Evolutionary conservation across 2,797 vertebrate genomes (phyloP).

Genomic region (Aotus griseimembra): DNA sequence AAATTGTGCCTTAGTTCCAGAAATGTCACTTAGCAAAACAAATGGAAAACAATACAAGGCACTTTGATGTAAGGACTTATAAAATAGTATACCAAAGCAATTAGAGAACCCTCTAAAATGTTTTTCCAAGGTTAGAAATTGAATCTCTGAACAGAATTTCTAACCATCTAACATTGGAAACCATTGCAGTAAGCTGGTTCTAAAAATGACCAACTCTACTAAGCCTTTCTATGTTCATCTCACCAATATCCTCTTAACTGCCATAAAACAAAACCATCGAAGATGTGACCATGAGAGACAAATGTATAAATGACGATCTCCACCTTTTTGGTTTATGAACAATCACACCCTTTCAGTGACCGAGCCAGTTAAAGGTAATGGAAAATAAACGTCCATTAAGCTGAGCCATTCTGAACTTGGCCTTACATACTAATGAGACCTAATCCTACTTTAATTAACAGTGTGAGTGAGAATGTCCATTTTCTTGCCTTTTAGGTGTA

Average conservation of each 20-base stretch:
- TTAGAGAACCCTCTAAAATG: background rate
- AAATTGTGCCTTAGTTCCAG: constrained; percentile 10
- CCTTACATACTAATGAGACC: background rate
- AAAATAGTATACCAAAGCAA: constrained; percentile 60
- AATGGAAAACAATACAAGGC: constrained; percentile 39
- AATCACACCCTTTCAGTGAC: background rate
- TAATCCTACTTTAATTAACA: background rate
- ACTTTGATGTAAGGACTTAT: constrained; percentile 43
- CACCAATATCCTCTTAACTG: background rate
- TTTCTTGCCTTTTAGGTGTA: background rate
- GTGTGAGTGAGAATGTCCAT: background rate
- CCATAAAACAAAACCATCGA: background rate
- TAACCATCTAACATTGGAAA: constrained; percentile 23
- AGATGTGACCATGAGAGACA: background rate
- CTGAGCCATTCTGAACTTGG: background rate
- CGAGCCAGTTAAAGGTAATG: background rate
- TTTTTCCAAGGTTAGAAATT: constrained; percentile 40
- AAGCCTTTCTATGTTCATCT: constrained; percentile 2
- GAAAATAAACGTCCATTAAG: background rate
- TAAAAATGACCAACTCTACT: background rate
- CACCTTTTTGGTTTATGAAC: background rate
- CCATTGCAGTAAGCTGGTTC: background rate
- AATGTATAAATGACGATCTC: background rate
- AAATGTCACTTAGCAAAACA: constrained; percentile 52
- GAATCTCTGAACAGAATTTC: constrained; percentile 47